phyloP scores from a whole-genome alignment of 2,797 vertebrate genomes.

The Scleropages formosus region DNA sequence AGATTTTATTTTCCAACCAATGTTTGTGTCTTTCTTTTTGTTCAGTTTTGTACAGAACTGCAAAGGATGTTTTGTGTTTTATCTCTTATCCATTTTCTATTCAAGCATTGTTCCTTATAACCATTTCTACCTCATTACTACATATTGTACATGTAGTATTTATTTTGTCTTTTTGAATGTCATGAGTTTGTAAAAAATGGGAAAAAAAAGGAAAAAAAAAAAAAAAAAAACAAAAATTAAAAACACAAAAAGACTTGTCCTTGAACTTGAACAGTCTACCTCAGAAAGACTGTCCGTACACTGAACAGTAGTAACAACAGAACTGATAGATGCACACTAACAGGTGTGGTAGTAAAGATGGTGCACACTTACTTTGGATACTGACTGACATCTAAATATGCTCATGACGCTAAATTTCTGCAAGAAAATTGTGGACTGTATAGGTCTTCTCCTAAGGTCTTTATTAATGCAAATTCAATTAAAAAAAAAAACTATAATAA shows the following conservation, averaged over 20 bases:
- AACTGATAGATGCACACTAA: conserved; percentile 70
- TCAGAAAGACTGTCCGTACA: conserved; percentile 92
- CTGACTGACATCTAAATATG: conserved; percentile 75
- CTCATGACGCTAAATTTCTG: conserved; percentile 71
- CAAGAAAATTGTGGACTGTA: conserved; percentile 71
- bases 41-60: conserved; percentile 67
- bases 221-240: conserved; percentile 17
- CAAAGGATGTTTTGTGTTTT: conserved; percentile 61
- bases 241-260: conserved; percentile 63
- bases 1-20: conserved; percentile 67
- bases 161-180: conserved; percentile 99
- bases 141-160: conserved; percentile 99
- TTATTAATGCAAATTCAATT: conserved; percentile 69
- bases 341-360: conserved; percentile 63
- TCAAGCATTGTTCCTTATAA: conserved; percentile 87
- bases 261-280: conserved; percentile 90
- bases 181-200: conserved; percentile 85
- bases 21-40: conserved; percentile 64
- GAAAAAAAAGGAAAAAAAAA: conserved; percentile 70
- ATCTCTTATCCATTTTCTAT: conserved; percentile 71
- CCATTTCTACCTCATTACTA: conserved; percentile 99
- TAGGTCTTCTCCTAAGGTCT: conserved; percentile 69
- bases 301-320: conserved; percentile 83
- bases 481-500: conserved; percentile 53
- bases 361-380: conserved; percentile 69